These are phyloP conservation scores for Agrotis puta DNA, from an alignment of 2,888 invertebrate genomes.

Conservation along the genomic window DNA sequence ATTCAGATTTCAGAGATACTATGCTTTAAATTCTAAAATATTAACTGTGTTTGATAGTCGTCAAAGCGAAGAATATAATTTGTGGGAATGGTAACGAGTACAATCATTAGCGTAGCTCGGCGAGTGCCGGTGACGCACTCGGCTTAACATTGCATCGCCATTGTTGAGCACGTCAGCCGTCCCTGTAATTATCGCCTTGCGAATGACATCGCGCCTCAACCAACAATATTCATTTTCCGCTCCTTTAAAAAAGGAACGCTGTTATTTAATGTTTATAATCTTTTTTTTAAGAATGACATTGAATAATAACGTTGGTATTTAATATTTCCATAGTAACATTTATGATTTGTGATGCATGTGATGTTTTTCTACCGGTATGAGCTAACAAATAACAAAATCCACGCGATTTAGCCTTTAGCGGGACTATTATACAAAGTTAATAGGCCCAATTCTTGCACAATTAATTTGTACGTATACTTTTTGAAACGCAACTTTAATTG, in stretches of 20 bases:
- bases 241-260: constrained; percentile 28
- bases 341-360: constrained; percentile 26
- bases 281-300: constrained; percentile 6
- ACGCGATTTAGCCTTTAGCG: constrained; percentile 64
- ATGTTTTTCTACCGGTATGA: constrained; percentile 33
- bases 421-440: constrained; percentile 52
- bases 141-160: constrained; percentile 54
- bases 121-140: constrained; percentile 71
- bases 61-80: constrained; percentile 44
- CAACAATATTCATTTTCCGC: constrained; percentile 37
- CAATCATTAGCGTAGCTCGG: constrained; percentile 66
- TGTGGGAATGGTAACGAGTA: constrained; percentile 51
- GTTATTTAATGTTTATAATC: constrained; percentile 15
- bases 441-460: constrained; percentile 47
- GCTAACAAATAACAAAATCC: constrained; percentile 54
- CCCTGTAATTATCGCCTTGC: constrained; percentile 80
- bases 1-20: neutral
- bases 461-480: constrained; percentile 46
- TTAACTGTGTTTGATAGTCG: constrained; percentile 43
- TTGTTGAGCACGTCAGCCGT: constrained; percentile 68
- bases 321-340: neutral
- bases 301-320: neutral
- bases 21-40: constrained; percentile 5
- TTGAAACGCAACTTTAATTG: constrained; percentile 61
- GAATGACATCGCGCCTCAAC: constrained; percentile 69